Evolutionary conservation across 2,888 invertebrate genomes (phyloP), one percentile per base, ranked within the genome.

Genomic region (Dinocampus coccinellae): DNA sequence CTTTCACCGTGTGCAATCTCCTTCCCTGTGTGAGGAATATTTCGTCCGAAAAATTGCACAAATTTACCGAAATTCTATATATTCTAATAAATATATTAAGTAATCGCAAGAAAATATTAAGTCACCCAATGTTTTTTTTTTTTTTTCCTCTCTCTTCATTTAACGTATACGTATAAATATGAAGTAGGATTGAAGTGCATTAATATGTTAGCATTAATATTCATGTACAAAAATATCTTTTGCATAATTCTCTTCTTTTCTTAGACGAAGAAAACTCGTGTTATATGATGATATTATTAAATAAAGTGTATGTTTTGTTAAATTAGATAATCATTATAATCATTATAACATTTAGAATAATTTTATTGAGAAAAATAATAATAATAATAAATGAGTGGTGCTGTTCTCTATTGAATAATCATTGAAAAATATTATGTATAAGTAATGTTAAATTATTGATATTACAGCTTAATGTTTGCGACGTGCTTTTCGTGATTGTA

Each of bases 161-260:
- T 57, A 29, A 29, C 34, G 26, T 33, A 58, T 47, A 47, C 16
- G 16, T n/a, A 47, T 47, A 16, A 0, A 47, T 47, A 47, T n/a
- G n/a, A n/a, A n/a, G n/a, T n/a, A n/a, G n/a, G n/a, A n/a, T n/a
- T n/a, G 16, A 47, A 16, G 6, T 16, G 16, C 16, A 58, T 4
- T 9, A 33, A 29, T 58, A 10, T 20, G 33, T 20, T 33, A 75
- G 71, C 67, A 70, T 78, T 74, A 76, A 73, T 81, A 80, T 81
- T 82, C 80, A 81, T 83, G 82, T 82, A 83, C 82, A 83, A 83
- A 33, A 83, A 75, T 69, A 72, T 68, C 58, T 78, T 75, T 77
- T 75, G 75, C 74, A 76, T 77, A 77, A 76, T 74, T 78, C n/a
- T 76, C 76, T 77, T 79, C 78, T 81, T 82, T 80, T 79, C 76